phyloP scores from a whole-genome alignment of 2,797 vertebrate species.

The Malurus leucopterus region DNA sequence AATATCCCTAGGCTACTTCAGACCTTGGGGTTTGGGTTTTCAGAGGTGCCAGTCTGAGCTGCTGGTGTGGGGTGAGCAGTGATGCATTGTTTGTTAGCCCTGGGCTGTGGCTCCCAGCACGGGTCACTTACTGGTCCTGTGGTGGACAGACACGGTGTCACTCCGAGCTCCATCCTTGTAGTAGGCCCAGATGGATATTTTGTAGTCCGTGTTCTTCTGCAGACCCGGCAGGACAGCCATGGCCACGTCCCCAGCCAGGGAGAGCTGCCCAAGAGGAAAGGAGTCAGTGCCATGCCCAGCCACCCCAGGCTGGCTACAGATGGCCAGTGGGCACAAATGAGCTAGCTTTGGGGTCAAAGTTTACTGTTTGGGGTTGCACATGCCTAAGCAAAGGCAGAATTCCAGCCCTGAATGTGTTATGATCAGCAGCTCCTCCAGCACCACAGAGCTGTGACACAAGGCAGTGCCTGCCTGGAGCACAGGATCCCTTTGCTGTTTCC shows the following conservation, averaged over 20 bases:
- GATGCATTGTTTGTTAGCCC: neutral
- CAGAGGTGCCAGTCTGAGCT: neutral
- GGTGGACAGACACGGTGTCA: constrained; percentile 83
- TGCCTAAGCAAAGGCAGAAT: neutral
- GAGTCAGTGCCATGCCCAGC: neutral
- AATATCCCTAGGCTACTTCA: neutral
- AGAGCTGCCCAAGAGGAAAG: constrained; percentile 71
- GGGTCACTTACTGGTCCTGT: constrained; percentile 83
- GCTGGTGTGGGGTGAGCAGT: neutral
- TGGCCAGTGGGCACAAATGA: neutral
- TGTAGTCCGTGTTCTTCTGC: constrained; percentile 84
- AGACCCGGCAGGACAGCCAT: constrained; percentile 80
- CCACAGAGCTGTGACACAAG: neutral
- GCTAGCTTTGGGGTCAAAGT: neutral
- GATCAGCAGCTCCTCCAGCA: neutral
- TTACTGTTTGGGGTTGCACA: neutral
- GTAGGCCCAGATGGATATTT: constrained; percentile 88
- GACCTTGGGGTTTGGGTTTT: neutral
- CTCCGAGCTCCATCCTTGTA: constrained; percentile 89
- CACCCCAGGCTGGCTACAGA: neutral
- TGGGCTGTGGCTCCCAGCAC: accelerated
- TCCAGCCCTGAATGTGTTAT: neutral
- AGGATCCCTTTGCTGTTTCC: neutral
- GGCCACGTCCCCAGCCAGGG: constrained; percentile 76
- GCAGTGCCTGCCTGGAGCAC: neutral